Evolutionary conservation across 1,140 invertebrate species (phyloP).

Genomic region (Ganaspis sp.): DNA sequence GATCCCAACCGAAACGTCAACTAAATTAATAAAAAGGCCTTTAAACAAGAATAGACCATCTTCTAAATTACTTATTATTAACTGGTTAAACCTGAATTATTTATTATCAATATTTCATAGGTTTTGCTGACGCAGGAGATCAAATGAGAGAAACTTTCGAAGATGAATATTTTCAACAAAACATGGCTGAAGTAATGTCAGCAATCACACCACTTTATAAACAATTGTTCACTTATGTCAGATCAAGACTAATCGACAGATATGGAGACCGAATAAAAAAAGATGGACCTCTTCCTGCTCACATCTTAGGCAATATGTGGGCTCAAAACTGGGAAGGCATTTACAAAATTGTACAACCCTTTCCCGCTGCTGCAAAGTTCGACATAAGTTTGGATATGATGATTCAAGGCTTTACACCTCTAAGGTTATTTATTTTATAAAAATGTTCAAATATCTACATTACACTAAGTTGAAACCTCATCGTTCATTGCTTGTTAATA

Average conservation of each 20-base stretch:
- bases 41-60: too few relatives aligned
- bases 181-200: constrained; percentile 83
- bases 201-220: constrained; percentile 88
- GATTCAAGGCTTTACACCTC: constrained; percentile 83
- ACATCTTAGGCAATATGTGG: constrained; percentile 91
- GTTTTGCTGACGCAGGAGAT: constrained; percentile 86
- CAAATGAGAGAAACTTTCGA: constrained; percentile 85
- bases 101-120: constrained; percentile 69
- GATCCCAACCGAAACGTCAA: too few relatives aligned
- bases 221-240: constrained; percentile 90
- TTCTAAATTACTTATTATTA: too few relatives aligned
- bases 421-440: constrained; percentile 79
- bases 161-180: constrained; percentile 81
- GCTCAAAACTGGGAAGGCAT: constrained; percentile 89
- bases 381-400: constrained; percentile 88
- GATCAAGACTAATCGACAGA: constrained; percentile 81
- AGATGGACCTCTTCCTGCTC: constrained; percentile 87
- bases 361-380: constrained; percentile 81
- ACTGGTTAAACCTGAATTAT: too few relatives aligned
- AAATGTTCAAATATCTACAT: too few relatives aligned
- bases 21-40: too few relatives aligned
- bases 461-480: too few relatives aligned
- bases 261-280: constrained; percentile 82
- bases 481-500: too few relatives aligned
- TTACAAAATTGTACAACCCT: constrained; percentile 87